These are phyloP conservation scores for Syritta pipiens DNA, from an alignment of 2,888 invertebrate species.

Conservation along the genomic window DNA sequence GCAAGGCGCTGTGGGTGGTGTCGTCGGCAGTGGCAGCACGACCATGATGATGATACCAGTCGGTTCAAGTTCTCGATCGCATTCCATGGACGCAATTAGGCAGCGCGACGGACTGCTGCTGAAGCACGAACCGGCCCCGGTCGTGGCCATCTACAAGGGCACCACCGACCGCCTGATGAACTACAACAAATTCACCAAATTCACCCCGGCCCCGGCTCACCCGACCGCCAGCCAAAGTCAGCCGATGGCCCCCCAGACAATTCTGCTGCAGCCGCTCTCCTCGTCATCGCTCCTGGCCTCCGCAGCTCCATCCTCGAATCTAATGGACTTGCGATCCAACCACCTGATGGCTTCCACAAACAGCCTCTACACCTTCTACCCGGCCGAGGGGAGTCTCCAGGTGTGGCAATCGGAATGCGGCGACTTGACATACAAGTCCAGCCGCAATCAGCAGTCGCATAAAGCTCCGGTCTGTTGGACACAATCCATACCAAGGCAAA, in stretches of 20 bases:
- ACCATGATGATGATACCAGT: conserved; percentile 68
- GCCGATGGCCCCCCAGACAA: conserved; percentile 73
- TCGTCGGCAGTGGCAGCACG: conserved; percentile 52
- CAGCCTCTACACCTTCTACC: conserved; percentile 79
- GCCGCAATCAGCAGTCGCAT: conserved; percentile 77
- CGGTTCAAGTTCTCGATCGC: conserved; percentile 75
- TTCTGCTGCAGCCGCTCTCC: conserved; percentile 77
- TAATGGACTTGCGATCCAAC: conserved; percentile 70
- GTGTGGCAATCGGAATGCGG: conserved; percentile 79
- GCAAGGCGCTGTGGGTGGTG: conserved; percentile 62
- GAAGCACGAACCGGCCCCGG: conserved; percentile 75
- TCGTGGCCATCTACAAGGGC: conserved; percentile 54
- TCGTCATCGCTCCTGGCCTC: conserved; percentile 71
- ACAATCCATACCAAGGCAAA: conserved; percentile 79
- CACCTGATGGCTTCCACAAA: conserved; percentile 77
- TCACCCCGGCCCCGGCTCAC: conserved; percentile 54
- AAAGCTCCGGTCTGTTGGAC: conserved; percentile 80
- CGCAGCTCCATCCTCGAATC: conserved; percentile 69
- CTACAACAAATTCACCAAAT: conserved; percentile 73
- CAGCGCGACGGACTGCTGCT: conserved; percentile 75
- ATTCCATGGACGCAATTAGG: conserved; percentile 79
- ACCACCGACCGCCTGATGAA: conserved; percentile 75
- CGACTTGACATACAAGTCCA: conserved; percentile 78
- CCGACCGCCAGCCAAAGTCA: conserved; percentile 59
- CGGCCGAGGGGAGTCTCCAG: conserved; percentile 79